These are phyloP conservation scores for Phania funesta DNA, from an alignment of 2,888 invertebrate genomes.

Conservation along the genomic window DNA sequence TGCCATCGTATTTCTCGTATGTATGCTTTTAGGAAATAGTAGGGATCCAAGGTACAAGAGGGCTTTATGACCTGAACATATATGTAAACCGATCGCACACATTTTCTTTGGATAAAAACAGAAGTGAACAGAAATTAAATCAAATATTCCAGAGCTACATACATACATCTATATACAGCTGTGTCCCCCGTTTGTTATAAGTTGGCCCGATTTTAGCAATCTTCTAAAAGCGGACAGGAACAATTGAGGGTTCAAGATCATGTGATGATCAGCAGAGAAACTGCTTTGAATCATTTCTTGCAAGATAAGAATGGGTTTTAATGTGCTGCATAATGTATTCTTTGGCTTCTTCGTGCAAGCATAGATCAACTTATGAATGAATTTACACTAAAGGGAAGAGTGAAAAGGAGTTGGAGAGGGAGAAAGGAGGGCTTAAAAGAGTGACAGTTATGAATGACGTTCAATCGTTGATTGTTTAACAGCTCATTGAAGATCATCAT, in stretches of 20 bases:
- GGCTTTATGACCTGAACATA: no score
- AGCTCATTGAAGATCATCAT: constrained; percentile 66
- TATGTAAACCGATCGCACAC: no score
- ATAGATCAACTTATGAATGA: constrained; percentile 55
- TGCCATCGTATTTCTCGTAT: no score
- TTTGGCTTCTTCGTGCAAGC: background rate
- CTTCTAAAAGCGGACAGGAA: background rate
- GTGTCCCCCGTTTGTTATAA: no score
- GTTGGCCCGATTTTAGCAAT: no score
- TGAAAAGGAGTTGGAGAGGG: constrained; percentile 5
- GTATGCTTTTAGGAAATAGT: no score
- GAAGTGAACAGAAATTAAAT: no score
- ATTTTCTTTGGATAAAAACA: no score
- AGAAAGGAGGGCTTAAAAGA: background rate
- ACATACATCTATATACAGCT: no score
- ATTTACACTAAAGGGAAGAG: constrained; percentile 3
- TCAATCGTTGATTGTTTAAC: constrained; percentile 67
- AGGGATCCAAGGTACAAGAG: no score
- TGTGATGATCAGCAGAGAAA: background rate
- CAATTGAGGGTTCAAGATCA: constrained; percentile 11
- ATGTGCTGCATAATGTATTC: constrained; percentile 7
- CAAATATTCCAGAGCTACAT: no score
- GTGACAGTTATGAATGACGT: constrained; percentile 65
- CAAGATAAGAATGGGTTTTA: constrained; percentile 18
- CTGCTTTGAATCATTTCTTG: constrained; percentile 2